These are phyloP conservation scores for Corythaeola cristata DNA, from an alignment of 2,113 vertebrate species.

Conservation along the genomic window DNA sequence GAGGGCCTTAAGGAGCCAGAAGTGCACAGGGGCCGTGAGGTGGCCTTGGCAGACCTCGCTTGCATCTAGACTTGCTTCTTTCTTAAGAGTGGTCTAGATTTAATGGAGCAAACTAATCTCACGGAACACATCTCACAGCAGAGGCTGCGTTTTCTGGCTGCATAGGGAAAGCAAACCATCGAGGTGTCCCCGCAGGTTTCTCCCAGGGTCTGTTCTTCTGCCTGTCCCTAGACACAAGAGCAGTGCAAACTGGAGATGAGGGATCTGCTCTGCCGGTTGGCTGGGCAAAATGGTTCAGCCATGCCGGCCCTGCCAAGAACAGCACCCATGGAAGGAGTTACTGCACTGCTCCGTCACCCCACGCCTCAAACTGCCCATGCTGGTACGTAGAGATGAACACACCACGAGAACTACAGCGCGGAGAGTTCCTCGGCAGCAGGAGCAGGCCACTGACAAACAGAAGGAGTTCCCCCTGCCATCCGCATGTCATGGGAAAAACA, in stretches of 20 bases:
- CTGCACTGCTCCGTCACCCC: slow-evolving; percentile 4
- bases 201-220: neutral
- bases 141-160: slow-evolving; percentile 33
- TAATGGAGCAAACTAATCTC: slow-evolving; percentile 19
- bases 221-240: neutral
- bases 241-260: neutral
- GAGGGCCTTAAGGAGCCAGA: neutral
- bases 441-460: slow-evolving; percentile 65
- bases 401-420: neutral
- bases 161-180: neutral
- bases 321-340: slow-evolving; percentile 43
- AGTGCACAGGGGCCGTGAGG: neutral
- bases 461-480: slow-evolving; percentile 33
- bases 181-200: neutral
- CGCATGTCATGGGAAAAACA: slow-evolving; percentile 56
- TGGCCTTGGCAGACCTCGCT: neutral
- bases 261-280: neutral
- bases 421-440: neutral
- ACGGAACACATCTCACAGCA: slow-evolving; percentile 11
- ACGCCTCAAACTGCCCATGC: neutral
- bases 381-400: slow-evolving; percentile 13
- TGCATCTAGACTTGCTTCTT: neutral
- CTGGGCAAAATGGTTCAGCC: neutral
- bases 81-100: slow-evolving; percentile 31
- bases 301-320: neutral